Evolutionary conservation across 2,113 vertebrate species (phyloP).

Genomic region (Hassar affinis): DNA sequence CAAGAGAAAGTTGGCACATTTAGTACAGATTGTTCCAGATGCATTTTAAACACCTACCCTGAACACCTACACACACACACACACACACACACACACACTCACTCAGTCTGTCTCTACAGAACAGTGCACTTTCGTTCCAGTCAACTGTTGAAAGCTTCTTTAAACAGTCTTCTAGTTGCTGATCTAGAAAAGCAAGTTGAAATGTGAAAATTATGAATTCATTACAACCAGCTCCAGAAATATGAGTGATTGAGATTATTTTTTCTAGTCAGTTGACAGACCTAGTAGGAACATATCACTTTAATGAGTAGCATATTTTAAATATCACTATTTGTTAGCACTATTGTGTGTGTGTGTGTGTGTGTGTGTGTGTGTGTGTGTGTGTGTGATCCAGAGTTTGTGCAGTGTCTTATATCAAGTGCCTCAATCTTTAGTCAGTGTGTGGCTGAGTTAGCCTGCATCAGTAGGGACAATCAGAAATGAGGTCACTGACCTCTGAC

Average conservation of each 20-base stretch:
- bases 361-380: slow-evolving; percentile 38
- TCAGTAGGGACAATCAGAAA: slow-evolving; percentile 48
- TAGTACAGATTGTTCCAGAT: background rate
- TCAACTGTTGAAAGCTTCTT: background rate
- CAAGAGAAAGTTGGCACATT: background rate
- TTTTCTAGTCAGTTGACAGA: slow-evolving; percentile 12
- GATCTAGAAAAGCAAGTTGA: background rate
- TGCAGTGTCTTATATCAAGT: slow-evolving; percentile 64
- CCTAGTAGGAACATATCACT: slow-evolving; percentile 31
- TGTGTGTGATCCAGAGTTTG: slow-evolving; percentile 30
- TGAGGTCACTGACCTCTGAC: slow-evolving; percentile 25
- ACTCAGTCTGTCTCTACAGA: background rate
- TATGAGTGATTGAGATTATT: background rate
- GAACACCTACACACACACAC: background rate
- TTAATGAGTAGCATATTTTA: slow-evolving; percentile 27
- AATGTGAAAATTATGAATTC: slow-evolving; percentile 1
- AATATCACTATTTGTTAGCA: slow-evolving; percentile 57
- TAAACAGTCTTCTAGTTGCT: slow-evolving; percentile 1
- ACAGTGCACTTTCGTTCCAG: background rate
- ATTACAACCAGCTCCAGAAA: background rate
- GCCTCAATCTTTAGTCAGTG: slow-evolving; percentile 58
- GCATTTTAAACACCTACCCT: background rate
- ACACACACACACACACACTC: background rate
- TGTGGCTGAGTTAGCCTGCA: slow-evolving; percentile 14
- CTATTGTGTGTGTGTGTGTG: slow-evolving; percentile 49